Evolutionary conservation across 2,797 vertebrate species (phyloP).

Genomic region (Dendrocincla tyrannina): DNA sequence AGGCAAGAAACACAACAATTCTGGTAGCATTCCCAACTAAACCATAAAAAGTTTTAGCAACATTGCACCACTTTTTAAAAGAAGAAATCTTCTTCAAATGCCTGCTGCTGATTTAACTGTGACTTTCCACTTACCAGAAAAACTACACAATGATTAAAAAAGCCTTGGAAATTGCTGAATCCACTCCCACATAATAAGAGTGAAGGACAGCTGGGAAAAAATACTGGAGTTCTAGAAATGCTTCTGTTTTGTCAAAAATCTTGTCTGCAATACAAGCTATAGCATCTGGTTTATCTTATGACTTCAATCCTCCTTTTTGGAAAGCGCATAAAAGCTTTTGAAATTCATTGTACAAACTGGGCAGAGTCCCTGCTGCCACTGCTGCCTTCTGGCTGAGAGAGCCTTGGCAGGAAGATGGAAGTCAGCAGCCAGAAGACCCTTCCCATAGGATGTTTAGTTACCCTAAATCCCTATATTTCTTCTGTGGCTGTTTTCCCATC

Average conservation of each 20-base stretch:
- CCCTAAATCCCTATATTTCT: not conserved
- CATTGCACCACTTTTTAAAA: not conserved
- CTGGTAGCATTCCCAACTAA: not conserved
- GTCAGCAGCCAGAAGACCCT: not conserved
- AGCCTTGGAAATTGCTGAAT: not conserved
- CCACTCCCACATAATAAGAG: not conserved
- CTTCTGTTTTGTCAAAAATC: not conserved
- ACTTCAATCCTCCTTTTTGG: not conserved
- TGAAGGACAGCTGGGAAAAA: not conserved
- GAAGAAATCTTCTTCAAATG: not conserved
- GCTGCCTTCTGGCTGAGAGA: not conserved
- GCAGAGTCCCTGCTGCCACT: not conserved
- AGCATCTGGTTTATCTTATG: not conserved
- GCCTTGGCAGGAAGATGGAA: not conserved
- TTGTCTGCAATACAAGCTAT: not conserved
- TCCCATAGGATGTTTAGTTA: not conserved
- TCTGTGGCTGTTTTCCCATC: not conserved
- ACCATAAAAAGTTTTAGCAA: not conserved
- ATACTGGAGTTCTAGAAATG: not conserved
- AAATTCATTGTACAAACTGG: not conserved
- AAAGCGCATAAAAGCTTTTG: not conserved
- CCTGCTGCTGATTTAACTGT: no score
- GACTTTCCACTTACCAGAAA: not conserved
- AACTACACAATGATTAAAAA: not conserved
- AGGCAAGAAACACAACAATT: conserved; percentile 25